Evolutionary conservation across 2,888 invertebrate species (phyloP), one percentile per base, ranked within the genome.

Genomic region (Acanthacorydalis orientalis): DNA sequence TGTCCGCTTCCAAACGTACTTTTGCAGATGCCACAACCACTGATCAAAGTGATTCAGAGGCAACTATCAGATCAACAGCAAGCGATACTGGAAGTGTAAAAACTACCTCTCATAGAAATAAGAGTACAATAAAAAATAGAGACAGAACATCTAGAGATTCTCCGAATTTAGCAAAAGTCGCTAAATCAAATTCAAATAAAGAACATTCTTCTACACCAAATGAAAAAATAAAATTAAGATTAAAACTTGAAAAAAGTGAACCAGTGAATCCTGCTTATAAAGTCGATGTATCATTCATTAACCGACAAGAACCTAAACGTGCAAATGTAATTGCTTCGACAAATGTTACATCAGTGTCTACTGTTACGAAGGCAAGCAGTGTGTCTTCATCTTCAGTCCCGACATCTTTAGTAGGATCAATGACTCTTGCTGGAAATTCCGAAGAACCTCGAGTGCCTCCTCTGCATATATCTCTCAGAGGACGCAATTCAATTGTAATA

Each of bases 381-480:
- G 43, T 65, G 68, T 50, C 61, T 68, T 7, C 64, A 66, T 1
- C 51, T 58, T 23, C 53, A 10, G 43, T 65, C 68, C 50, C 61
- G 68, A 6, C 64, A 66, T 1, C 51, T 58, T 23, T 53, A 14
- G 58, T 53, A 47, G 62, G 61, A 48, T 68, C 68, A 16, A 16
- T 23, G 43, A 32, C 31, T 33, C 23, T 9, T n/a, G 23, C 23
- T 11, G n/a, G 23, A 23, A 43, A 23, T 10, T 9, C 39, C 2
- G 86, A 84, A 51, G 87, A 87, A 57, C 78, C 83, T 7, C 72
- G 88, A 48, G 91, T 91, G 43, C 90, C 91, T 8, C 91, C 90
- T 1, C 68, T 90, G 51, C 90, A 90, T 62, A 90, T 91, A 57
- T 88, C 88, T 49, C 67, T 91, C 39, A 73, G 89, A 50, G 87